Base-by-base conservation (phyloP, 2,888 invertebrate genomes). In the Cantharis lateralis region DNA sequence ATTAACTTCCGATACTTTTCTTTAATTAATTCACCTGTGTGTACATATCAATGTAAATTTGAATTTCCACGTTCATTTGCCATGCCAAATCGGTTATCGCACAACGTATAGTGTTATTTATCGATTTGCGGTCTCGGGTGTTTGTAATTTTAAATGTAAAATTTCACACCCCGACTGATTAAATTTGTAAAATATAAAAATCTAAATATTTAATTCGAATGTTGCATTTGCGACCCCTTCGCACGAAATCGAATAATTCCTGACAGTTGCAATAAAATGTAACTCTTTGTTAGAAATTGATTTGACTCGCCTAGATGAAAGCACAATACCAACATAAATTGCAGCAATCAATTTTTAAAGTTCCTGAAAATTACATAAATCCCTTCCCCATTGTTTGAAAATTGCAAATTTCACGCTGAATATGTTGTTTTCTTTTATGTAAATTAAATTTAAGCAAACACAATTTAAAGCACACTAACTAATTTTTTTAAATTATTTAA, bases 271-370 rank as follows among this genome's bases (percentile, higher is more conserved):
- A 70, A 77, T 77, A 77, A 77, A 77, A 77, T 28, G 48, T 66
- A 69, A 74, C 70, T 70, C 68, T 68, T 74, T 74, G 73, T 63
- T 74, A 62, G 73, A 70, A 77, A 77, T 77, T 77, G 77, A 77
- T 77, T 77, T 74, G 71, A 72, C 68, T 77, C 72, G 69, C 74
- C 71, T 69, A 71, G 77, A 77, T 68, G 77, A 71, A 77, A 71
- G 77, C 74, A 74, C 77, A 77, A 74, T 74, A 70, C 72, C 11
- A 72, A 74, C 77, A 72, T 77, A 74, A 77, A 77, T 77, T 77
- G 71, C 71, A 61, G 64, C 32, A 73, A 28, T 68, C 77, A 71
- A 62, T 71, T 76, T 70, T 72, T 74, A 71, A 71, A 70, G 71
- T 68, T 71, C 70, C 70, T 74, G 70, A 74, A 74, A 77, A 77